phyloP scores from a whole-genome alignment of 2,888 invertebrate genomes.

The Malthinus seriepunctatus region DNA sequence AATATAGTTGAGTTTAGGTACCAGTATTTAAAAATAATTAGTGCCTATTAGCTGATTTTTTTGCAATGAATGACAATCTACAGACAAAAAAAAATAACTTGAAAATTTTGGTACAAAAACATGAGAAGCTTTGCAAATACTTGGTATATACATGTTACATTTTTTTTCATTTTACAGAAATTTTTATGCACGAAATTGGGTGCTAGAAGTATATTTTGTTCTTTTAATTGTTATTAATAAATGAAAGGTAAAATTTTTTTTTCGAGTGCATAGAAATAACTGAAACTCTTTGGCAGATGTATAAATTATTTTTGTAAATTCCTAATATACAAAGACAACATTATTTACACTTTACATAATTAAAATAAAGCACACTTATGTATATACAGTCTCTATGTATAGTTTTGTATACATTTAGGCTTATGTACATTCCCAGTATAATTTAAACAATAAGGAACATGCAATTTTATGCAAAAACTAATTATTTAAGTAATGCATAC shows the following conservation, averaged over 20 bases:
- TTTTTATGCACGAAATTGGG: constrained; percentile 11
- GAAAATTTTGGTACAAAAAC: constrained; percentile 14
- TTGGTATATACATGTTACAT: constrained; percentile 14
- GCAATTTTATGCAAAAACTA: constrained; percentile 7
- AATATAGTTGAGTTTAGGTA: constrained; percentile 23
- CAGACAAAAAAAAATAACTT: background rate
- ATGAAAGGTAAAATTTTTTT: background rate
- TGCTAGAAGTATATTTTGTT: background rate
- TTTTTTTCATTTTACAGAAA: constrained; percentile 8
- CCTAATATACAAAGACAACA: constrained; percentile 27
- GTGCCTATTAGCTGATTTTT: constrained; percentile 12
- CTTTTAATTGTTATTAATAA: no score
- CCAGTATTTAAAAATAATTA: constrained; percentile 24
- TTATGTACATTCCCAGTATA: constrained; percentile 26
- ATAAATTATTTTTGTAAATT: constrained; percentile 25
- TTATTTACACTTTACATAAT: constrained; percentile 33
- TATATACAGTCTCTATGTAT: constrained; percentile 21
- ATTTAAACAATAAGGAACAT: constrained; percentile 28
- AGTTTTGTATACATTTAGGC: constrained; percentile 26
- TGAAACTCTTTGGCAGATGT: constrained; percentile 30
- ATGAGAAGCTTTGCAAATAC: constrained; percentile 18
- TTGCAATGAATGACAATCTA: background rate
- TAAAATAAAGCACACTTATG: constrained; percentile 21
- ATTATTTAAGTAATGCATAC: background rate
- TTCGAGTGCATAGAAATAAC: constrained; percentile 21